These are phyloP conservation scores for Casuarius casuarius DNA, from an alignment of 2,113 vertebrate genomes.

Conservation along the genomic window DNA sequence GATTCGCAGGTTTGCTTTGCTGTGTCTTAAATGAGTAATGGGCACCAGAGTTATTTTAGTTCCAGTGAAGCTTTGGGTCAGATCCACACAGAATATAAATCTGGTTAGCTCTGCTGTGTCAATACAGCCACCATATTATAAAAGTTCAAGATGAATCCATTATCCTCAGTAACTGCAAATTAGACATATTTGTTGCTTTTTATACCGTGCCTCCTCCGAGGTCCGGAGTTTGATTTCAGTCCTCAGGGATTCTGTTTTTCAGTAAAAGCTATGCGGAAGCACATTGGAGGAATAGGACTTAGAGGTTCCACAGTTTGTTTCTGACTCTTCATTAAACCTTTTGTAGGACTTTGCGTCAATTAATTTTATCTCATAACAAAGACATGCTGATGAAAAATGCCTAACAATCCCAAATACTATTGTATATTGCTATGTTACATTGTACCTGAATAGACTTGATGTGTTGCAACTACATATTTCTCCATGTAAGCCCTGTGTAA, in stretches of 20 bases:
- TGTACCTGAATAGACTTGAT: background rate
- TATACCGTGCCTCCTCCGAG: background rate
- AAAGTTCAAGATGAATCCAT: background rate
- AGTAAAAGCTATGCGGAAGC: background rate
- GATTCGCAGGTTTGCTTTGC: background rate
- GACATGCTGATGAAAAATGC: background rate
- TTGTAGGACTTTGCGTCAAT: background rate
- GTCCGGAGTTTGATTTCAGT: background rate
- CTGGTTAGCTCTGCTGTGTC: background rate
- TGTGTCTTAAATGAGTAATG: background rate
- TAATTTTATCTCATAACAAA: background rate
- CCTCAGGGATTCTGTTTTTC: background rate
- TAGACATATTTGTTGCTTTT: background rate
- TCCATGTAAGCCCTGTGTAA: constrained; percentile 8
- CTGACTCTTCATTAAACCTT: background rate
- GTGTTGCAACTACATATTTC: background rate
- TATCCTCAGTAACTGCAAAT: background rate
- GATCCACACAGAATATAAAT: background rate
- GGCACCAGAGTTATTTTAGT: background rate
- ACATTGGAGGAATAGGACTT: background rate
- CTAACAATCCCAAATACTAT: background rate
- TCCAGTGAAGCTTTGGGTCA: background rate
- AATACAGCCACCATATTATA: background rate
- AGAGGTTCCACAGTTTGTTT: background rate
- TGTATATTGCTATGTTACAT: background rate